Percentiles rank a stretch among this genome's conserved stretches.
These are phyloP conservation scores for Zootoca vivipara DNA, from an alignment of 2,113 vertebrate species.

Conservation along the genomic window DNA sequence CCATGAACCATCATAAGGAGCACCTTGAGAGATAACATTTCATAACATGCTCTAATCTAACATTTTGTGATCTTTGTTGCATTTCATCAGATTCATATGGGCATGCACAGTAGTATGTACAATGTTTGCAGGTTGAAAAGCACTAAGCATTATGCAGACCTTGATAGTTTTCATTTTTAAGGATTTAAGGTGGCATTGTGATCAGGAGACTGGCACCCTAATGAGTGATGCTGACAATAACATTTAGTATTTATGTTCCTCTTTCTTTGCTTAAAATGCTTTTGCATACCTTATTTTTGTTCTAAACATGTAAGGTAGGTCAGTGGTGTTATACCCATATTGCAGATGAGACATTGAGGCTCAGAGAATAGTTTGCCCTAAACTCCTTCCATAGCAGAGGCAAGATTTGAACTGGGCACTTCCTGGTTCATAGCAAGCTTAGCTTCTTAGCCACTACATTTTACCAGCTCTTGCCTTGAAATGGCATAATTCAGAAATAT, in stretches of 20 bases:
- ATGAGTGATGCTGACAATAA: background rate
- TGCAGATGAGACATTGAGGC: no score
- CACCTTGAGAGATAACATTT: background rate
- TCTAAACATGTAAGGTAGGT: background rate
- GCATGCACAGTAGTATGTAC: background rate
- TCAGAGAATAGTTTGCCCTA: no score
- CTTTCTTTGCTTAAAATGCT: background rate
- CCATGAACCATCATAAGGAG: background rate
- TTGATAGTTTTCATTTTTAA: background rate
- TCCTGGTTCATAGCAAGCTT: no score
- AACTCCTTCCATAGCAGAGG: no score
- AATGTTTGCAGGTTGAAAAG: background rate
- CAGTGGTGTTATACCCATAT: no score
- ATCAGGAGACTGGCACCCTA: background rate
- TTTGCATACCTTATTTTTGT: no score
- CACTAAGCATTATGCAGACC: no score
- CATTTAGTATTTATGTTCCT: background rate
- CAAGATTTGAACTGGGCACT: no score
- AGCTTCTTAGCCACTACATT: no score
- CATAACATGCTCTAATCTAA: background rate
- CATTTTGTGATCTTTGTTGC: background rate
- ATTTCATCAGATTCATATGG: background rate
- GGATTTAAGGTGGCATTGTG: background rate
- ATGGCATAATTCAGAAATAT: background rate
- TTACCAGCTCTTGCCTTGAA: no score